Base-by-base conservation (phyloP, 2,888 invertebrate genomes). In the Eupeodes luniger region DNA sequence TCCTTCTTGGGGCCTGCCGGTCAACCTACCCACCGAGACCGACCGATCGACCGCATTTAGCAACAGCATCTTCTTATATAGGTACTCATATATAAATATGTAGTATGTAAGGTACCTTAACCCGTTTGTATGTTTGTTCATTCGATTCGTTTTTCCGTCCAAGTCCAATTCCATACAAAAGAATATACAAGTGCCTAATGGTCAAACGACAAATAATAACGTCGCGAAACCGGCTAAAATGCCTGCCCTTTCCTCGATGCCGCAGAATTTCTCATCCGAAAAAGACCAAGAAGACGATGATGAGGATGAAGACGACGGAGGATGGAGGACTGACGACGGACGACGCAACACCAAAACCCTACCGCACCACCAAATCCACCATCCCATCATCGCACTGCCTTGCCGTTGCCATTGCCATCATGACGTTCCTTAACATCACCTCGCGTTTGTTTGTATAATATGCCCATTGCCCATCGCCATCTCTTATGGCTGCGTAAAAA, bases 211-310 rank as follows among this genome's bases (percentile, higher is more conserved):
- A 88, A 88, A 88, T 88, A 88, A 88, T 88, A 88, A 78, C 80
- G 88, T 88, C 88, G 88, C 84, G 88, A 85, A 88, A 88, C 84
- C 88, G 77, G 88, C 88, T 81, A 81, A 85, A 84, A 80, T 81
- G 70, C 76, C 77, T 84, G 87, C 87, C 87, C 87, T 88, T 88
- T 77, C 80, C 87, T 84, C 62, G 81, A 80, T 76, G 66, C 77
- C 81, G 49, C 72, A 66, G 55, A 69, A 84, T 72, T 72, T 75
- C 11, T 82, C 59, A 49, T 81, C 72, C 72, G 49, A 85, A 85
- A 81, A 77, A 57, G 14, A 10, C 70, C 80, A 80, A 67, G 51
- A 12, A 19, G 10, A 27, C 2, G 7, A 12, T 2, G 27, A 57
- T 12, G 4, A 11, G 1, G 4, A 47, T 0, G 12, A 47, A 34